Evolutionary conservation across 2,797 vertebrate genomes (phyloP).

Genomic region (Botia kubotai): DNA sequence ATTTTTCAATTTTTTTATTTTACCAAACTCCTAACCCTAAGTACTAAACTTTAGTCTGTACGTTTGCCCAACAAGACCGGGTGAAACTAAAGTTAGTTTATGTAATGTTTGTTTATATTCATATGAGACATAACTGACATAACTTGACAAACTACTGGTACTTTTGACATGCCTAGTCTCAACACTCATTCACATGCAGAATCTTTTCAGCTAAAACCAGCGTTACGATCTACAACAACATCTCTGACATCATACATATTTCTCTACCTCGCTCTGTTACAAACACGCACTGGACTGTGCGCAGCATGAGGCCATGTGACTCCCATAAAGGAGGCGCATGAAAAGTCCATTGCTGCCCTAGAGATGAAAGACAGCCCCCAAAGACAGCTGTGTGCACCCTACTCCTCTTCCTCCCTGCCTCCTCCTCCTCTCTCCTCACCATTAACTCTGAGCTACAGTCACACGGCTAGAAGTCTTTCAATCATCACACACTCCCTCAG

Average conservation of each 20-base stretch:
- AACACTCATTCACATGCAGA: not conserved
- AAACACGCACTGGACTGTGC: not conserved
- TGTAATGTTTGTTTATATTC: too few species aligned
- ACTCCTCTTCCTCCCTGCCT: slow-evolving; percentile 18
- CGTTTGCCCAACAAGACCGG: too few species aligned
- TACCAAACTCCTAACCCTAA: too few species aligned
- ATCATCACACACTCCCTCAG: slow-evolving; percentile 20
- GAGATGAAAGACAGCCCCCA: slow-evolving; percentile 21
- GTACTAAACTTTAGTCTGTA: too few species aligned
- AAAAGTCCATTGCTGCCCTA: slow-evolving; percentile 23
- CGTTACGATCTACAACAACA: slow-evolving; percentile 26
- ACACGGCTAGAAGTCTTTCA: slow-evolving; percentile 29
- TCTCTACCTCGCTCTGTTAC: slow-evolving; percentile 22
- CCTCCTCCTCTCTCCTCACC: slow-evolving; percentile 27
- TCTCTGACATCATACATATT: slow-evolving; percentile 6
- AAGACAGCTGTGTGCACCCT: slow-evolving; percentile 16
- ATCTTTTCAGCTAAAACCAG: slow-evolving; percentile 25
- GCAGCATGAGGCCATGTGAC: slow-evolving; percentile 19
- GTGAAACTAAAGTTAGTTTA: too few species aligned
- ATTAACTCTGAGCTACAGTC: slow-evolving; percentile 48
- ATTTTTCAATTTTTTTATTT: too few species aligned
- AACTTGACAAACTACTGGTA: not conserved
- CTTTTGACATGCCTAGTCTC: not conserved
- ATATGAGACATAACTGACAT: too few species aligned
- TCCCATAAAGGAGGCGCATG: slow-evolving; percentile 23